Evolutionary conservation across 2,113 vertebrate genomes (phyloP).

Genomic region (Python bivittatus): DNA sequence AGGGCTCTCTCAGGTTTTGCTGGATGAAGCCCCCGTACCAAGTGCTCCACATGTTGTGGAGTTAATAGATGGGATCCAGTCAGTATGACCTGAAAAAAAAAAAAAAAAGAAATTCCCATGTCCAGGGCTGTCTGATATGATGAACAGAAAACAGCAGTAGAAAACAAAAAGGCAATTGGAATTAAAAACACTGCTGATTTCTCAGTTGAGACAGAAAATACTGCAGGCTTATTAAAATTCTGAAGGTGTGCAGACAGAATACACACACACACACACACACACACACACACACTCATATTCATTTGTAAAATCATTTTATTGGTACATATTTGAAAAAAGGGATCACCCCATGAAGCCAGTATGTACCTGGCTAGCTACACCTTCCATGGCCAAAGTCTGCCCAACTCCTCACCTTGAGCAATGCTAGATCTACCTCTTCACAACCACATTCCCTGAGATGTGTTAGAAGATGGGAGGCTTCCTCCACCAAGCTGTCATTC

Average conservation of each 20-base stretch:
- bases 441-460: slow-evolving; percentile 71
- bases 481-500: slow-evolving; percentile 60
- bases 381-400: not conserved
- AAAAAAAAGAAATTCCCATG: not conserved
- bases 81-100: slow-evolving; percentile 74
- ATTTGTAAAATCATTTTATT: no score
- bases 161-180: not conserved
- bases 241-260: not conserved
- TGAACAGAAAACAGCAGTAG: not conserved
- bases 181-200: not conserved
- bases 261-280: no score
- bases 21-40: slow-evolving; percentile 73
- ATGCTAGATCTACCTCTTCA: slow-evolving; percentile 57
- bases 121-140: not conserved
- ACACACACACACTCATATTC: no score
- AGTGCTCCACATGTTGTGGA: slow-evolving; percentile 65
- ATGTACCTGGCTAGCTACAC: not conserved
- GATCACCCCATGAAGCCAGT: not conserved
- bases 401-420: slow-evolving; percentile 77
- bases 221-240: not conserved
- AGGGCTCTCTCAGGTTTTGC: slow-evolving; percentile 62
- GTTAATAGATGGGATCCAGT: slow-evolving; percentile 72
- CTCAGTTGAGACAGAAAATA: not conserved
- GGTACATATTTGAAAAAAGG: not conserved
- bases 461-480: slow-evolving; percentile 63